phyloP scores from a whole-genome alignment of 2,113 vertebrate species.

The Fulica atra region DNA sequence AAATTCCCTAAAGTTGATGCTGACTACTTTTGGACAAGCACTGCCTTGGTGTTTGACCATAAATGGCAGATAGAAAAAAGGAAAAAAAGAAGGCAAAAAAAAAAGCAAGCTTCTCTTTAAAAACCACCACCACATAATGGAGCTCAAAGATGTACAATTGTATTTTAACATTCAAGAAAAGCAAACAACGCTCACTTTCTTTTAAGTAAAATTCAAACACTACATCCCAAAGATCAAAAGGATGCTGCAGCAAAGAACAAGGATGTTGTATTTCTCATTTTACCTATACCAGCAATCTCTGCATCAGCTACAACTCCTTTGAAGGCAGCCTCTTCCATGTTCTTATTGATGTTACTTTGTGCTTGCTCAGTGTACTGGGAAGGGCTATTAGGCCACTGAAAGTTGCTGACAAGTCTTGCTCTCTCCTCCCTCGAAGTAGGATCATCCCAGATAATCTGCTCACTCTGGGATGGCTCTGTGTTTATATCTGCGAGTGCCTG shows the following conservation, averaged over 20 bases:
- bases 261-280: not conserved
- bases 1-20: not conserved
- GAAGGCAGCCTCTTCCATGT: conserved; percentile 55
- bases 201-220: not conserved
- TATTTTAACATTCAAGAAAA: not conserved
- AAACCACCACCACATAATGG: not conserved
- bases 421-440: conserved; percentile 95
- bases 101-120: not conserved
- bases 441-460: conserved; percentile 98
- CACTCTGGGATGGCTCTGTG: conserved; percentile 94
- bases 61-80: not conserved
- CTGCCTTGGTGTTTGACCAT: not conserved
- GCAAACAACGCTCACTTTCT: not conserved
- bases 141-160: not conserved
- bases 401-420: conserved; percentile 91
- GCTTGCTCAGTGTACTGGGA: conserved; percentile 85
- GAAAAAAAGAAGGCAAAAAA: too few species aligned
- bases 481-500: conserved; percentile 83
- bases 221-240: not conserved
- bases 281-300: conserved; percentile 86
- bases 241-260: not conserved
- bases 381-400: conserved; percentile 93
- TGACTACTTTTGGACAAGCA: not conserved
- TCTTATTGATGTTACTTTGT: conserved; percentile 22
- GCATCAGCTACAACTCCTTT: conserved; percentile 80